A percentile compares a stretch with the other conserved stretches of the same genome.
These are phyloP conservation scores for Aurelia sp. DNA, from an alignment of 30 jellyfish, hydroid and myxozoan genomes.

Conservation along the genomic window DNA sequence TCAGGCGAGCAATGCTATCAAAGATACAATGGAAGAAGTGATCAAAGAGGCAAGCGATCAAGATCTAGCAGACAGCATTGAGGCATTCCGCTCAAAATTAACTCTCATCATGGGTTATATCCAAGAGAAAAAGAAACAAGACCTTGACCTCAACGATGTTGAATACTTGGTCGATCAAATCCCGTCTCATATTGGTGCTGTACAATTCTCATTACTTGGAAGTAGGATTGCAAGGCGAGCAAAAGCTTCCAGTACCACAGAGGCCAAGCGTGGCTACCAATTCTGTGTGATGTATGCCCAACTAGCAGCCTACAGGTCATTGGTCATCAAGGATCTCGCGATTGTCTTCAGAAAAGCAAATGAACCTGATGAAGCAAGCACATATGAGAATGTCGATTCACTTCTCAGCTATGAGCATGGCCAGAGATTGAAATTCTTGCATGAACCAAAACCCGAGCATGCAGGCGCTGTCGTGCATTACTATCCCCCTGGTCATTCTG, in stretches of 20 bases:
- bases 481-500: constrained; percentile 37
- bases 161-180: constrained; percentile 22
- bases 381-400: too few relatives aligned
- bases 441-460: constrained; percentile 13
- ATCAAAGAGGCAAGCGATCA: constrained; percentile 44
- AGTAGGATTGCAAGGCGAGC: constrained; percentile 16
- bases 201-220: constrained; percentile 18
- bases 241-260: constrained; percentile 3
- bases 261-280: constrained; percentile 35
- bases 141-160: constrained; percentile 19
- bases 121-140: constrained; percentile 22
- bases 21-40: constrained; percentile 31
- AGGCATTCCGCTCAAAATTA: constrained; percentile 19
- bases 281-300: constrained; percentile 21
- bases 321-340: constrained; percentile 17
- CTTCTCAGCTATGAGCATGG: too few relatives aligned
- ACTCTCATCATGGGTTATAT: constrained; percentile 16
- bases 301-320: constrained; percentile 25
- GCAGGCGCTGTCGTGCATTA: constrained; percentile 43
- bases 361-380: too few relatives aligned
- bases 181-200: constrained; percentile 34
- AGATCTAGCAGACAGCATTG: constrained; percentile 16
- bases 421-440: constrained; percentile 2
- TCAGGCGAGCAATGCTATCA: constrained; percentile 30
- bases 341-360: constrained; percentile 3